These are phyloP conservation scores for Drosophila teissieri DNA, from an alignment of 1,140 invertebrate species.

Conservation along the genomic window DNA sequence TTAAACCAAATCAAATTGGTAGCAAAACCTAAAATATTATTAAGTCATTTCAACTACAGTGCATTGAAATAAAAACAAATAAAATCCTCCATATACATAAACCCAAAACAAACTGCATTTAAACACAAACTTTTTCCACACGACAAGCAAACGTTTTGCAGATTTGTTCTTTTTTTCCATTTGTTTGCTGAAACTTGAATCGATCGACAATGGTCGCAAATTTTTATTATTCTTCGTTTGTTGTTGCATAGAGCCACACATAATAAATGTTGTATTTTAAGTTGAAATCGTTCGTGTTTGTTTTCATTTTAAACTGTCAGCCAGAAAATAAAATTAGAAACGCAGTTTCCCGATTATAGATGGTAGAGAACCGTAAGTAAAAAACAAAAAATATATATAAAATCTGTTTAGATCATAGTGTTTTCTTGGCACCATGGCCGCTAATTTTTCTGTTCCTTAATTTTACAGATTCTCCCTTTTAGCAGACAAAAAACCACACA, in stretches of 20 bases:
- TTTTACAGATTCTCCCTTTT: conserved; percentile 12
- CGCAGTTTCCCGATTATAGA: conserved; percentile 23
- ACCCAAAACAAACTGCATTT: conserved; percentile 46
- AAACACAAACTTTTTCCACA: conserved; percentile 34
- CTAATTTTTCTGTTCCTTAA: conserved; percentile 29
- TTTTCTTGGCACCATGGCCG: conserved; percentile 67
- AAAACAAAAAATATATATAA: conserved; percentile 43
- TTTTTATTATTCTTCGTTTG: conserved; percentile 8
- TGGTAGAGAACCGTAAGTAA: conserved; percentile 60
- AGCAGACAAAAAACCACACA: conserved; percentile 14
- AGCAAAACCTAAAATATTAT: conserved; percentile 64
- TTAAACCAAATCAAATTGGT: conserved; percentile 62
- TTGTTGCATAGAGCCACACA: conserved; percentile 15
- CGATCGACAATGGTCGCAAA: conserved; percentile 1
- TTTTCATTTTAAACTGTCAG: conserved; percentile 31
- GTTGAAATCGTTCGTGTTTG: conserved; percentile 9
- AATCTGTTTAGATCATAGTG: conserved; percentile 60
- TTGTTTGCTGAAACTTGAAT: conserved; percentile 2
- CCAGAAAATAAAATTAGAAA: conserved; percentile 29
- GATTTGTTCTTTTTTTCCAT: conserved; percentile 9
- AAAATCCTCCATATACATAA: conserved; percentile 40
- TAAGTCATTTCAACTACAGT: conserved; percentile 66
- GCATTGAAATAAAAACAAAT: conserved; percentile 41
- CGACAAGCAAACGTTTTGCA: conserved; percentile 8
- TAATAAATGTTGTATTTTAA: conserved; percentile 10